A percentile compares a stretch with the other conserved stretches of the same genome.
These are phyloP conservation scores for Acrocyrtus sp. DNA, from an alignment of 2,888 invertebrate genomes.

Conservation along the genomic window DNA sequence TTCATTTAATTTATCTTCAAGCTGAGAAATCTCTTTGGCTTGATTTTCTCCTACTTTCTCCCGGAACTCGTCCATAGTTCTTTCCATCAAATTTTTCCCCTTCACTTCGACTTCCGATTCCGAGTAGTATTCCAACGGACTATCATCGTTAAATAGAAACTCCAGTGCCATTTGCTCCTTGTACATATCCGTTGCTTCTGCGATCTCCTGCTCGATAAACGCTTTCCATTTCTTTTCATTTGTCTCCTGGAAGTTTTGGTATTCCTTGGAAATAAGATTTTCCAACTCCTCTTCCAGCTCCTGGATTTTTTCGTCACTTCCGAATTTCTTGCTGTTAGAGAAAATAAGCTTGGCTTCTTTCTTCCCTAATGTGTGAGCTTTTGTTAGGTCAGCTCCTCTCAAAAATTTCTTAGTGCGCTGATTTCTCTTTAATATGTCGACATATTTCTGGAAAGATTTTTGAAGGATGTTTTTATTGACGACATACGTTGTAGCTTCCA, in stretches of 20 bases:
- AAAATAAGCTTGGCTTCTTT: no score
- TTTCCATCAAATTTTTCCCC: neutral
- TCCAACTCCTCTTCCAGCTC: neutral
- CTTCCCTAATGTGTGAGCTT: no score
- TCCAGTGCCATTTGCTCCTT: neutral
- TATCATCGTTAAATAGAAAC: neutral
- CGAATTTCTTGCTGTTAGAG: no score
- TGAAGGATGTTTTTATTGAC: slow-evolving; percentile 4
- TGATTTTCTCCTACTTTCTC: no score
- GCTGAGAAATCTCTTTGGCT: neutral
- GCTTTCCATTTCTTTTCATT: neutral
- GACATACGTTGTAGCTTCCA: slow-evolving; percentile 10
- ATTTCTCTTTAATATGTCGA: neutral
- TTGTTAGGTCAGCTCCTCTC: no score
- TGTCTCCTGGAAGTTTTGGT: neutral
- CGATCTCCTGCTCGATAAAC: neutral
- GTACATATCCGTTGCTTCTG: neutral
- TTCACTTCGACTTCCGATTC: neutral
- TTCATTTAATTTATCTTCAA: neutral
- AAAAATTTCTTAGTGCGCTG: slow-evolving; percentile 1
- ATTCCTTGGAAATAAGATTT: neutral
- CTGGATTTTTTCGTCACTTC: neutral
- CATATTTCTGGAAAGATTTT: neutral
- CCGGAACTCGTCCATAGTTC: no score
- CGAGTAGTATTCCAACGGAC: neutral